Base-by-base conservation (phyloP, 1,140 invertebrate species). In the Thereuonema tuberculata region DNA sequence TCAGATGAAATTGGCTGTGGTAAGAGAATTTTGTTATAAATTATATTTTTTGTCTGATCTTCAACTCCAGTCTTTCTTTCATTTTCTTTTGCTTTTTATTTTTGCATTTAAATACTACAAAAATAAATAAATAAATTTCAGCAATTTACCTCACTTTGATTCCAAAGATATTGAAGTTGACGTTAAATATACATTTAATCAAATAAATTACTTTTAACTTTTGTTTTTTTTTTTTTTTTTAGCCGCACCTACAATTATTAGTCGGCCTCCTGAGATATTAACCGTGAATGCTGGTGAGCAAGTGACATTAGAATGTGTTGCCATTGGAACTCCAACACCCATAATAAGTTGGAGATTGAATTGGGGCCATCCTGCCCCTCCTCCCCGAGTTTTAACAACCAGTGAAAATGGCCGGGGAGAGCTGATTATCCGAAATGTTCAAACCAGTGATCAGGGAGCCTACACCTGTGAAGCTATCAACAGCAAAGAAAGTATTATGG, bases 381-480 rank as follows among this genome's bases (percentile, higher is more conserved):
- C 93, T 0, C 74, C 81, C 1, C 89, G 95, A 68, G 93, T 93
- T 70, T 75, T 68, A 0, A 82, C 81, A 1, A 83, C 80, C 0
- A 93, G 84, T 65, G 75, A 77, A 1, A 81, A 85, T 63, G 94
- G 93, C 14, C 77, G 83, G 1, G 94, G 94, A 20, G 83, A 78
- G 0, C 74, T 98, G 0, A 85, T 81, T 0, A 93, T 95, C 67
- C 81, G 82, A 0, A 73, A 91, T 63, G 85, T 90, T 66, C 77
- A 81, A 67, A 72, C 77, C 5, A 74, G 76, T 54, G 90, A 99
- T 67, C 89, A 91, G 68, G 96, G 95, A 1, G 93, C 94, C 0
- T 99, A 98, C 71, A 95, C 91, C 12, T 98, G 96, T 75, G 95
- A 99, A 78, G 93, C 88, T 1, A 84, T 98, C 26, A 98, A 98